These are phyloP conservation scores for Drosophila percnosoma DNA, from an alignment of 2,888 invertebrate species.

Conservation along the genomic window DNA sequence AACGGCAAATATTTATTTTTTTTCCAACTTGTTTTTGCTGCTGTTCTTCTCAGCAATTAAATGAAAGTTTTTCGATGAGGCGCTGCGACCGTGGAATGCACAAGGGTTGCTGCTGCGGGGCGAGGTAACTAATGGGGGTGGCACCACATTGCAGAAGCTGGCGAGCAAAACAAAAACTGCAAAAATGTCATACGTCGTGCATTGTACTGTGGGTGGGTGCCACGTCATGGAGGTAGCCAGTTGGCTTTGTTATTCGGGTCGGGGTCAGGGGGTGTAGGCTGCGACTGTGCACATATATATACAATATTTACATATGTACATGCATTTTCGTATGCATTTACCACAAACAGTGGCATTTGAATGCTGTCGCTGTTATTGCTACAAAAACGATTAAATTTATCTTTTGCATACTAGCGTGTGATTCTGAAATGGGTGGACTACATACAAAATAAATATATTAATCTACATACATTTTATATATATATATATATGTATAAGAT, in stretches of 20 bases:
- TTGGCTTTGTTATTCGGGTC: slow-evolving; percentile 29
- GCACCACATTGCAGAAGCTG: slow-evolving; percentile 65
- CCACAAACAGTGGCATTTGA: slow-evolving; percentile 17
- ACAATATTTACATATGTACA: background rate
- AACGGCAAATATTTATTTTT: slow-evolving; percentile 56
- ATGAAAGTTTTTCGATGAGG: slow-evolving; percentile 77
- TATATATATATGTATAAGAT: background rate
- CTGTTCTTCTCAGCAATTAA: slow-evolving; percentile 69
- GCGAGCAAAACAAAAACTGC: slow-evolving; percentile 78
- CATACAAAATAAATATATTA: background rate
- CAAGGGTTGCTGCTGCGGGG: slow-evolving; percentile 9
- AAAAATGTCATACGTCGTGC: slow-evolving; percentile 70
- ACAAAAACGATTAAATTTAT: slow-evolving; percentile 4
- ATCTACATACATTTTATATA: background rate
- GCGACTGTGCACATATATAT: background rate
- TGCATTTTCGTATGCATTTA: slow-evolving; percentile 1
- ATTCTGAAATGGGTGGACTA: background rate
- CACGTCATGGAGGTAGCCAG: slow-evolving; percentile 1
- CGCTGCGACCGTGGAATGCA: slow-evolving; percentile 51
- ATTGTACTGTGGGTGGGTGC: slow-evolving; percentile 35
- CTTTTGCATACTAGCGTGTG: background rate
- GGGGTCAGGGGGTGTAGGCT: slow-evolving; percentile 45
- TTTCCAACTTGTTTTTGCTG: slow-evolving; percentile 57
- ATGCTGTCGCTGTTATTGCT: slow-evolving; percentile 4
- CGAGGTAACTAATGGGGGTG: slow-evolving; percentile 4